A percentile compares a stretch with the other conserved stretches of the same genome.
phyloP scores from a whole-genome alignment of 2,797 vertebrate species.

The Margarornis squamiger region DNA sequence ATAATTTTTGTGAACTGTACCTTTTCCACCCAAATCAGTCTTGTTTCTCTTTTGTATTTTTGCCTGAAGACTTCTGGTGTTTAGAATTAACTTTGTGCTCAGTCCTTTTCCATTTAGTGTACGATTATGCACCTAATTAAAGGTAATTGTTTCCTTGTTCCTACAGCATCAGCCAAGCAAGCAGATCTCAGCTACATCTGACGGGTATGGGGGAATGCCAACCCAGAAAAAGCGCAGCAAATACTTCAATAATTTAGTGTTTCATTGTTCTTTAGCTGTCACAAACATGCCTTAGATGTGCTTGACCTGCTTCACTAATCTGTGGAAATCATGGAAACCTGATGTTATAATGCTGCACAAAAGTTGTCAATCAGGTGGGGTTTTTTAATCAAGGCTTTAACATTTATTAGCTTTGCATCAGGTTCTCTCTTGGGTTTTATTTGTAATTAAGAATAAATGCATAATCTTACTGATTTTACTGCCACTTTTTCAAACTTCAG shows the following conservation, averaged over 20 bases:
- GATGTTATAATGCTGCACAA: not conserved
- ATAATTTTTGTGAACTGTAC: not conserved
- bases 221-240: not conserved
- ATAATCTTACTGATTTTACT: not conserved
- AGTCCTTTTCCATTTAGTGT: not conserved
- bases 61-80: not conserved
- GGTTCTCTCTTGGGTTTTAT: not conserved
- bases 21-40: not conserved
- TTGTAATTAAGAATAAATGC: not conserved
- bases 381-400: not conserved
- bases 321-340: not conserved
- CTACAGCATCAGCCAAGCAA: not conserved
- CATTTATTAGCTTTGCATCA: not conserved
- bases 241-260: not conserved
- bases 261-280: not conserved
- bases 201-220: not conserved
- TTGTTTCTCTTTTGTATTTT: not conserved
- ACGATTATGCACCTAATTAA: not conserved
- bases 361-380: not conserved
- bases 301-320: not conserved
- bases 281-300: not conserved
- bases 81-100: slow-evolving; percentile 3
- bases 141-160: slow-evolving; percentile 23
- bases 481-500: not conserved
- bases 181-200: not conserved